These are phyloP conservation scores for Chrosomus eos DNA, from an alignment of 2,797 vertebrate genomes.

Conservation along the genomic window DNA sequence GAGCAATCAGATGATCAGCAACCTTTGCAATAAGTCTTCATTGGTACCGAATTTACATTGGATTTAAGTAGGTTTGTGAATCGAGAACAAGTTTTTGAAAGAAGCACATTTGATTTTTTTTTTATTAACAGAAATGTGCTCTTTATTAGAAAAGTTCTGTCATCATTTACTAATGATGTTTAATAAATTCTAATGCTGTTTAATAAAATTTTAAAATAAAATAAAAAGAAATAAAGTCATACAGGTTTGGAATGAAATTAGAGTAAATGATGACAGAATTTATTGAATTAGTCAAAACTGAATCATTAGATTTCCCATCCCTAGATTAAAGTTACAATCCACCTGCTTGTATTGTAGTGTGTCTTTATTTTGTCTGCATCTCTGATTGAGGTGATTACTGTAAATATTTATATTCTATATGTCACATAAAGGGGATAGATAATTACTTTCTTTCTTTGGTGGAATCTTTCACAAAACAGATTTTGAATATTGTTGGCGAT, in stretches of 20 bases:
- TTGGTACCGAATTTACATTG: not conserved
- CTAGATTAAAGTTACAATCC: not conserved
- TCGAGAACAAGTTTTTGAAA: not conserved
- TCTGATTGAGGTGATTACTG: not conserved
- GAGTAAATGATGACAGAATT: not conserved
- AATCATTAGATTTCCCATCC: not conserved
- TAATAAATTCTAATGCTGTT: not conserved
- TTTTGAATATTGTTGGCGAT: not conserved
- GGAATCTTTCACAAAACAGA: not conserved
- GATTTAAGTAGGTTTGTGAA: not conserved
- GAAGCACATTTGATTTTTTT: not conserved
- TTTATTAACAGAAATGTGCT: not conserved
- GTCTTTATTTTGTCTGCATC: not conserved
- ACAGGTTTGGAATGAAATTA: not conserved
- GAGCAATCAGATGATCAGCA: conserved; percentile 61
- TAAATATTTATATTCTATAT: not conserved
- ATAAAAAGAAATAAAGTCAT: not conserved
- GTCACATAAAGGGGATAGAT: not conserved
- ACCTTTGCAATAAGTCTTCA: not conserved
- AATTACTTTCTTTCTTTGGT: not conserved
- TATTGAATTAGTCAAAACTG: not conserved
- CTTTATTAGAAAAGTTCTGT: not conserved
- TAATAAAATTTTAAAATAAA: not conserved
- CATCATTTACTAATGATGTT: not conserved
- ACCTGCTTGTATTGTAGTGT: not conserved